Evolutionary conservation across 2,113 vertebrate genomes (phyloP), one percentile per base, ranked within the genome.

Genomic region (Melanostigma gelatinosum): DNA sequence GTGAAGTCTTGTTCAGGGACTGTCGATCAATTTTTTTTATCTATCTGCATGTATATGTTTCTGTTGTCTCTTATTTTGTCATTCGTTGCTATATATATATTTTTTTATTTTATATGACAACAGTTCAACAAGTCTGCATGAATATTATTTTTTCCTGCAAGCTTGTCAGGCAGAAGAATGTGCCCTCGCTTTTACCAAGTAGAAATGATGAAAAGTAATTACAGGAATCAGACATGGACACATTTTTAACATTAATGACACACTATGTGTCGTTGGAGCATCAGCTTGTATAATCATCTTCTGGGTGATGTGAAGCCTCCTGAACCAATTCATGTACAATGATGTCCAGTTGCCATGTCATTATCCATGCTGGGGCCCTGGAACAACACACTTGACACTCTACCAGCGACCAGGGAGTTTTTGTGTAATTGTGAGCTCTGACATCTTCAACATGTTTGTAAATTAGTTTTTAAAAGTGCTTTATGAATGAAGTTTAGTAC

Each of bases 341-440:
- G 10, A 64, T 64, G 18, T 60, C 24, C 57, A 61, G 1, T 58
- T 66, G 48, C 42, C 72, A 48, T 64, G 48, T 67, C 63, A 40
- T 54, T 65, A n/a, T 60, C 54, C 36, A 6, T 48, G 66, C 62
- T 24, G 54, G 7, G 15, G 4, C 44, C 78, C 67, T 60, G 2
- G 2, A 84, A 72, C 67, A 22, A 55, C 72, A 86, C 65, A 40
- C 62, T 38, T 46, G 34, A 70, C 60, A 68, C 75, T 69, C 50
- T 24, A 36, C 8, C 72, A 66, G 73, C 24, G 58, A 67, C 65
- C 64, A 58, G 13, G n/a, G 54, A 34, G 46, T 61, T 72, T 75
- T 78, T 40, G 24, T 78, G 62, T 79, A 79, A 76, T 69, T 72
- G 55, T 77, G 34, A 80, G 69, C 69, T 54, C 67, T 72, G 75